A percentile compares a stretch with the other conserved stretches of the same genome.
These are phyloP conservation scores for Brachystomella parvula DNA, from an alignment of 1,140 invertebrate species.

Conservation along the genomic window DNA sequence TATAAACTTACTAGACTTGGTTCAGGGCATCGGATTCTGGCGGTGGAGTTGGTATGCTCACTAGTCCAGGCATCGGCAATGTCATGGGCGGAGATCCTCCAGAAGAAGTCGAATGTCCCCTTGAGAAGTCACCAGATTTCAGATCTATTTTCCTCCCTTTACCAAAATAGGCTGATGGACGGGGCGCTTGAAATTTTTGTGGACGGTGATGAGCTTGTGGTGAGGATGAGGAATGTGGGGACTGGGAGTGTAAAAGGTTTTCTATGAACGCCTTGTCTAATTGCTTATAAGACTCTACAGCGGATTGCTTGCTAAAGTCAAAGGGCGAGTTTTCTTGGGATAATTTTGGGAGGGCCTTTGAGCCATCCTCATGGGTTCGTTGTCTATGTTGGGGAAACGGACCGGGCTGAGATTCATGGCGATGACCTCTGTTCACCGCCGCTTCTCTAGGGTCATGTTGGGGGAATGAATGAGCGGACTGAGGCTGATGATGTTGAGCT, in stretches of 20 bases:
- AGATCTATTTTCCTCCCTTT: not conserved
- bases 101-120: not conserved
- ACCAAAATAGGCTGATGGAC: not conserved
- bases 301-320: no score
- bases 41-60: constrained; percentile 28
- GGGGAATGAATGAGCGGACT: not conserved
- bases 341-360: no score
- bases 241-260: no score
- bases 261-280: no score
- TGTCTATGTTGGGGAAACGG: not conserved
- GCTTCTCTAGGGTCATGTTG: not conserved
- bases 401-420: not conserved
- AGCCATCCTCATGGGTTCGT: no score
- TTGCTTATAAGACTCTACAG: no score
- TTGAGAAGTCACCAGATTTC: not conserved
- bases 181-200: no score
- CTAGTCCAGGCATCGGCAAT: constrained; percentile 32
- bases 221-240: no score
- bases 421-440: not conserved
- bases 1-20: constrained; percentile 18
- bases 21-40: constrained; percentile 20
- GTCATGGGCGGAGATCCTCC: constrained; percentile 21
- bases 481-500: not conserved
- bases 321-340: no score
- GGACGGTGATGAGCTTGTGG: no score